Base-by-base conservation (phyloP, 2,888 invertebrate species). In the Pegoplata infirma region DNA sequence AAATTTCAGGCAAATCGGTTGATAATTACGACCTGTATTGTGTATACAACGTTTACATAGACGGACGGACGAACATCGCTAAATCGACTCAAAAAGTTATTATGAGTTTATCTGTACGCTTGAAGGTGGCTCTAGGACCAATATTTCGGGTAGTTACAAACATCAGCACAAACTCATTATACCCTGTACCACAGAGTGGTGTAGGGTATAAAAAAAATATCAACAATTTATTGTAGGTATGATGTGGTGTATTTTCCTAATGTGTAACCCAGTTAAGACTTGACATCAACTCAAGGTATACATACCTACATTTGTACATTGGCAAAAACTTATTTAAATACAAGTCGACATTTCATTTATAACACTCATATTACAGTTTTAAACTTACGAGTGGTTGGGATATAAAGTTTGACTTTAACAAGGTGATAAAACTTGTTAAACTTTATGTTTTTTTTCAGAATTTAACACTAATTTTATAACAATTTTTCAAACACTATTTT, bases 281-380 rank as follows among this genome's bases (percentile, higher is more conserved):
- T 61, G 61, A 61, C 61, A 61, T 61, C 46, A 32, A 28, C 61
- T 61, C 61, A 61, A 61, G 61, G 59, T 61, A 56, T 10, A 32
- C 8, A 32, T 10, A 32, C 32, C 32, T 32, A 32, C 32, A 32
- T 32, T 10, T 10, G 12, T 10, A 32, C 32, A 32, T 32, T 32
- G 32, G 32, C 12, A 23, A 23, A 32, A 32, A 32, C 32, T 32
- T 32, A 32, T 32, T 32, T 1, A 32, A 32, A 32, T 32, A 32
- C 8, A 32, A 32, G 10, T 32, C 32, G 12, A 32, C 32, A 32
- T 32, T 32, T 32, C 3, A 10, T 32, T 10, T 5, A 28, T 28
- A 28, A 28, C 28, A 32, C 8, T 10, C 10, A 32, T 32, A 32
- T 32, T 32, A 10, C 10, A 32, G 10, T 2, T 32, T n/a, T 32